Conservation (phyloP, 1,140 invertebrate genomes). For the Agraylea sexmaculata region DNA sequence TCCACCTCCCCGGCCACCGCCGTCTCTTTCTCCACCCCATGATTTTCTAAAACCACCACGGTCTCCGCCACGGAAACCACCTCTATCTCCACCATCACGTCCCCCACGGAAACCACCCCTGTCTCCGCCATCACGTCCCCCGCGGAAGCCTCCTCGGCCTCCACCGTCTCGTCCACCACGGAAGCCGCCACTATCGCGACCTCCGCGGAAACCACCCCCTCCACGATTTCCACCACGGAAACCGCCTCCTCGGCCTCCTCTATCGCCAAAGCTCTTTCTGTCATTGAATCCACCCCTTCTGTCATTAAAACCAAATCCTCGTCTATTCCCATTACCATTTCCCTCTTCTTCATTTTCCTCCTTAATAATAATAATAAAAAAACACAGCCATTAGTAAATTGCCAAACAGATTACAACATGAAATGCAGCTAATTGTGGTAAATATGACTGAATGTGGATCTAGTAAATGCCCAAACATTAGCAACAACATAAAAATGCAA, state of each 20-base stretch:
- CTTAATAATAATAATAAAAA: conserved; percentile 29
- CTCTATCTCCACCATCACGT: too few relatives aligned
- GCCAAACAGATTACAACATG: conserved; percentile 25
- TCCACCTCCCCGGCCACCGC: conserved; percentile 23
- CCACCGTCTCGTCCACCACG: conserved; percentile 24
- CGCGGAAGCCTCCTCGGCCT: conserved; percentile 19
- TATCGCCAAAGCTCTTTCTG: conserved; percentile 28
- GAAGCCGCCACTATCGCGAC: conserved; percentile 25
- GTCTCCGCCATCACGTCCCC: conserved; percentile 26
- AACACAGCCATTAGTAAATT: conserved; percentile 30
- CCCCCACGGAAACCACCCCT: conserved; percentile 33
- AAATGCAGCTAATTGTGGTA: conserved; percentile 24
- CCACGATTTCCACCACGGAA: conserved; percentile 31
- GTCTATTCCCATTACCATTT: conserved; percentile 25
- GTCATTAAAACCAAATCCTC: conserved; percentile 21
- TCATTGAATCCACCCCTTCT: conserved; percentile 27
- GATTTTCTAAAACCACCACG: conserved; percentile 25
- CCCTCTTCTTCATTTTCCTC: conserved; percentile 33
- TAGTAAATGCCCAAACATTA: conserved; percentile 39
- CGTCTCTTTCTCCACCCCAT: conserved; percentile 20
- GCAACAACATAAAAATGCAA: conserved; percentile 11
- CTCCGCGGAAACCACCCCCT: conserved; percentile 36
- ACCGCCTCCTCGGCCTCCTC: conserved; percentile 29
- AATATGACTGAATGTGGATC: background rate
- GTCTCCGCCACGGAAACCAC: too few relatives aligned